Evolutionary conservation across 2,888 invertebrate species (phyloP), one percentile per base, ranked within the genome.

Genomic region (Drosophila colorata): DNA sequence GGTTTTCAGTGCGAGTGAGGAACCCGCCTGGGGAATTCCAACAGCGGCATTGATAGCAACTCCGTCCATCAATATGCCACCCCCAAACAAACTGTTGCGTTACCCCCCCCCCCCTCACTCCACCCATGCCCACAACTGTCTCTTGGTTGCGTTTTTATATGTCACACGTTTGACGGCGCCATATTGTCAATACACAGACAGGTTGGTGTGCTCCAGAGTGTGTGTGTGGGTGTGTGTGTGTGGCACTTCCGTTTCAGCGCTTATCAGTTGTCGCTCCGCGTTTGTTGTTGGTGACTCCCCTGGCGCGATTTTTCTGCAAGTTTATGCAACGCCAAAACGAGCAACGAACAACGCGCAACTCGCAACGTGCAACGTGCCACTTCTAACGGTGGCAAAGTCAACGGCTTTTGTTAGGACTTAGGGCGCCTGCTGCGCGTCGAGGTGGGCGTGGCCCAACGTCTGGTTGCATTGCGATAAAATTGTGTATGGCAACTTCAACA

Each of bases 41-140:
- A 43, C 72, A 70, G 60, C 75, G 70, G 65, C 88, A 89, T 82
- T 84, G 89, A 89, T 85, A 78, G 72, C 80, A 60, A 43, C 78
- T 69, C 46, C 28, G 55, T 64, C 38, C 65, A 52, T 70, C 79
- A 78, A 75, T 74, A 51, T 48, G 41, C 43, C 33, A 11, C 31
- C 33, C 13, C 33, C n/a, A n/a, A 28, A 28, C 28, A 28, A 28
- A 28, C 28, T 28, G 28, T 28, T 28, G 28, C 28, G 8, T 14
- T 14, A 0, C 43, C 20, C 40, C 16, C 11, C 25, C 13, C 20
- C 0, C 28, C 16, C 20, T 5, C 6, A 7, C 23, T 4, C 14
- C 20, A n/a, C 4, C n/a, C n/a, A 18, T 14, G 18, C 44, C 47
- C 64, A 52, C 44, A 38, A 47, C 35, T 47, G 38, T 41, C 40